phyloP scores from a whole-genome alignment of 1,140 invertebrate species.

The Hyles euphorbiae region DNA sequence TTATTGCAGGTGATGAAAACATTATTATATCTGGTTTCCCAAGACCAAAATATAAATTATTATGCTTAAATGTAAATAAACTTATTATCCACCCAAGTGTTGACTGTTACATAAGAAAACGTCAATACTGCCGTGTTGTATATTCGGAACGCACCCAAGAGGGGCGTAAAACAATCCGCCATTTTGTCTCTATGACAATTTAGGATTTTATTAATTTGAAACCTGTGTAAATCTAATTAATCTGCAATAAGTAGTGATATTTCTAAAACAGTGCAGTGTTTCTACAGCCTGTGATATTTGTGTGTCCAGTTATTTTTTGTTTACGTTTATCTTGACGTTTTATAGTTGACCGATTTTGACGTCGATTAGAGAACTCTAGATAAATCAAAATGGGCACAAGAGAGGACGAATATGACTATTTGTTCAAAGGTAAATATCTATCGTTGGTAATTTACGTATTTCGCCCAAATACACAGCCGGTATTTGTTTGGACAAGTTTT shows the following conservation, averaged over 20 bases:
- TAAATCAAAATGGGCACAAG: slow-evolving; percentile 91
- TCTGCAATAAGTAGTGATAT: slow-evolving; percentile 61
- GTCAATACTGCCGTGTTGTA: slow-evolving; percentile 14
- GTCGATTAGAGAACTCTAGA: slow-evolving; percentile 60
- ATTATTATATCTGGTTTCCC: no score
- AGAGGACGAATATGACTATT: slow-evolving; percentile 99
- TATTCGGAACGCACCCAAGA: slow-evolving; percentile 42
- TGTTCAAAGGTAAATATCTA: slow-evolving; percentile 95
- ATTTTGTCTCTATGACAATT: slow-evolving; percentile 69
- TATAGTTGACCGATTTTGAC: slow-evolving; percentile 68
- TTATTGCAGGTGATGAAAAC: no score
- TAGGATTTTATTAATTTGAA: slow-evolving; percentile 56
- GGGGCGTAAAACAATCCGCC: slow-evolving; percentile 72
- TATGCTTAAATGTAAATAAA: no score
- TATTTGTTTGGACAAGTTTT: slow-evolving; percentile 4
- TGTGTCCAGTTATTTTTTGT: slow-evolving; percentile 70
- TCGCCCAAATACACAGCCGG: background rate
- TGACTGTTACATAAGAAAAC: no score
- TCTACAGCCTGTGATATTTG: slow-evolving; percentile 68
- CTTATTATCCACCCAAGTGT: no score
- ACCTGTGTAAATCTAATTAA: slow-evolving; percentile 58
- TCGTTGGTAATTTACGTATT: no score
- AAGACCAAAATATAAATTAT: no score
- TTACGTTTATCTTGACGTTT: slow-evolving; percentile 62
- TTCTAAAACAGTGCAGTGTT: slow-evolving; percentile 63